These are phyloP conservation scores for Chaenocephalus aceratus DNA, from an alignment of 2,113 vertebrate genomes.

Conservation along the genomic window DNA sequence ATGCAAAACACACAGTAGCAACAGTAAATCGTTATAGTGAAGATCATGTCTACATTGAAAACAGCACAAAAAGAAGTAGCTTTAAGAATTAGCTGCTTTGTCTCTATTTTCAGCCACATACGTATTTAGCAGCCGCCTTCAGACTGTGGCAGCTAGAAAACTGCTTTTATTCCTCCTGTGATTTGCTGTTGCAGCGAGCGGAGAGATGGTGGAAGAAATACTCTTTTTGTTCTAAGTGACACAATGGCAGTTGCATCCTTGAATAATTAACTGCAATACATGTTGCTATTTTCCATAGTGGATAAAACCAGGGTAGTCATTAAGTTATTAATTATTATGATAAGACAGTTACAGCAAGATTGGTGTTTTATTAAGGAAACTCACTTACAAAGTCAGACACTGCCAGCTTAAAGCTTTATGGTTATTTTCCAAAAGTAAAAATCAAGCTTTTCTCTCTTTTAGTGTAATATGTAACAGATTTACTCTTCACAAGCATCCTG, in stretches of 20 bases:
- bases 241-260: slow-evolving; percentile 2
- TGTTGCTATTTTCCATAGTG: not conserved
- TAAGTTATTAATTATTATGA: not conserved
- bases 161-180: slow-evolving; percentile 28
- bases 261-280: not conserved
- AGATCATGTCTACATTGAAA: not conserved
- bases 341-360: not conserved
- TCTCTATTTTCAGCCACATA: slow-evolving; percentile 58
- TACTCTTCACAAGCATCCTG: not conserved
- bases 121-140: slow-evolving; percentile 62
- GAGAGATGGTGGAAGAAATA: slow-evolving; percentile 5
- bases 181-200: not conserved
- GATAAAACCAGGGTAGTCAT: not conserved
- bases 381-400: not conserved
- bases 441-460: not conserved
- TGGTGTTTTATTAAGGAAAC: not conserved
- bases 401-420: not conserved
- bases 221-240: slow-evolving; percentile 2
- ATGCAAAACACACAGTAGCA: not conserved
- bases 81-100: slow-evolving; percentile 59
- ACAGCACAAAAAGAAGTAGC: slow-evolving; percentile 13
- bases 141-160: slow-evolving; percentile 46
- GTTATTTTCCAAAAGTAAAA: not conserved
- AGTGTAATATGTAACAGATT: not conserved
- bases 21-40: slow-evolving; percentile 8